A percentile compares a stretch with the other conserved stretches of the same genome.
phyloP scores from a whole-genome alignment of 2,113 vertebrate species.

The Elaphurus davidianus region DNA sequence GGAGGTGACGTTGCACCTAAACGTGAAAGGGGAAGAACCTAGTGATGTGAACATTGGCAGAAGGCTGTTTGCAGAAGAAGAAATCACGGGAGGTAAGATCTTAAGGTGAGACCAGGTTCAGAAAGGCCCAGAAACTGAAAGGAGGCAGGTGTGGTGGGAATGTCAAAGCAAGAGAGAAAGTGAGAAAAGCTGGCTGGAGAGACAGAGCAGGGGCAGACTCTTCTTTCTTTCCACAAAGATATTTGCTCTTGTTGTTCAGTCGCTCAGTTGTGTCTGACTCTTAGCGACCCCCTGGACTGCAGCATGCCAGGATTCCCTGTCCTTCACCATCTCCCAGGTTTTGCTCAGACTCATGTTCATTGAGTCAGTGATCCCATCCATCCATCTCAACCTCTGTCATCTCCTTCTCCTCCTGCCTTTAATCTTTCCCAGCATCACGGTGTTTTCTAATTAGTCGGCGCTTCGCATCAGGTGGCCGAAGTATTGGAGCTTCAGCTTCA shows the following conservation, averaged over 20 bases:
- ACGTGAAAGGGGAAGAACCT: background rate
- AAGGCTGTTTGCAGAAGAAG: background rate
- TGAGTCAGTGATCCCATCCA: background rate
- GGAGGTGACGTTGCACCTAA: background rate
- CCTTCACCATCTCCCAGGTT: background rate
- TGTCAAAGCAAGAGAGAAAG: fast-evolving
- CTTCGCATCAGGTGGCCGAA: background rate
- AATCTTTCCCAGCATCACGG: background rate
- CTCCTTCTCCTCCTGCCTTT: background rate
- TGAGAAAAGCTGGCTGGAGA: background rate
- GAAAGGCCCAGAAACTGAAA: background rate
- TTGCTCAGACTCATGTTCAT: background rate
- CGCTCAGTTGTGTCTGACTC: background rate
- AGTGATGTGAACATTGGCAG: background rate
- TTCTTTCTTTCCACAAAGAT: background rate
- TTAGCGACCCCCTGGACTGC: background rate
- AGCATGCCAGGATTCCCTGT: background rate
- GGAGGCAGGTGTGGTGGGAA: background rate
- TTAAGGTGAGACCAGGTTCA: background rate
- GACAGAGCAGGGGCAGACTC: background rate
- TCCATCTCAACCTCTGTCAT: background rate
- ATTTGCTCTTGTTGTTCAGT: background rate
- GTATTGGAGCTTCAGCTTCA: background rate
- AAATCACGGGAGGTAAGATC: background rate
- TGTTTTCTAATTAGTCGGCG: background rate